A percentile compares a stretch with the other conserved stretches of the same genome.
phyloP scores from a whole-genome alignment of 2,797 vertebrate genomes.

The Acanthurus lineatus region DNA sequence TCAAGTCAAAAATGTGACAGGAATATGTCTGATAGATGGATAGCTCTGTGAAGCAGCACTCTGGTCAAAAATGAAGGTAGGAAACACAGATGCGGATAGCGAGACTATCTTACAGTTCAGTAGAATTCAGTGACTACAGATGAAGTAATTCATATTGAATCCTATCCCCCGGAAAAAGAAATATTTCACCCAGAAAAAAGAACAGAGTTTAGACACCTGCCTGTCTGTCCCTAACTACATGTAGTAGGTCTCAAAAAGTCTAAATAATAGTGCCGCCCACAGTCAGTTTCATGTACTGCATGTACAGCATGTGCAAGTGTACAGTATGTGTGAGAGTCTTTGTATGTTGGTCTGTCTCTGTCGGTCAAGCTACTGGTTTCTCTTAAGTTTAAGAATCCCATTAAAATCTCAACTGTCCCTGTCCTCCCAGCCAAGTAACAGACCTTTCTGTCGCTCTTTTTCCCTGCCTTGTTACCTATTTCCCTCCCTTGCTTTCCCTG shows the following conservation, averaged over 20 bases:
- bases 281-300: slow-evolving; percentile 77
- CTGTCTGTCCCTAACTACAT: slow-evolving; percentile 76
- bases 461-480: slow-evolving; percentile 66
- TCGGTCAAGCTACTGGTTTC: slow-evolving; percentile 70
- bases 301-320: slow-evolving; percentile 71
- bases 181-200: slow-evolving; percentile 70
- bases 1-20: slow-evolving; percentile 73
- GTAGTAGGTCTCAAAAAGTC: slow-evolving; percentile 77
- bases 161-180: slow-evolving; percentile 71
- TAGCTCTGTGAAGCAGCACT: slow-evolving; percentile 79
- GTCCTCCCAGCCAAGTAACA: slow-evolving; percentile 63
- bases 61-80: slow-evolving; percentile 67
- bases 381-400: slow-evolving; percentile 69
- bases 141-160: slow-evolving; percentile 74
- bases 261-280: slow-evolving; percentile 76
- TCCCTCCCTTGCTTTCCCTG: slow-evolving; percentile 68
- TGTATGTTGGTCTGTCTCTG: slow-evolving; percentile 66
- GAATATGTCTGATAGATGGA: slow-evolving; percentile 67
- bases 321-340: slow-evolving; percentile 52
- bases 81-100: slow-evolving; percentile 70
- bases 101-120: slow-evolving; percentile 72
- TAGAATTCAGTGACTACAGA: slow-evolving; percentile 69
- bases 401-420: slow-evolving; percentile 74
- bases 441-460: slow-evolving; percentile 61
- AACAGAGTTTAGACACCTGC: slow-evolving; percentile 75